Evolutionary conservation across 2,797 vertebrate genomes (phyloP).

Genomic region (Furcifer pardalis): DNA sequence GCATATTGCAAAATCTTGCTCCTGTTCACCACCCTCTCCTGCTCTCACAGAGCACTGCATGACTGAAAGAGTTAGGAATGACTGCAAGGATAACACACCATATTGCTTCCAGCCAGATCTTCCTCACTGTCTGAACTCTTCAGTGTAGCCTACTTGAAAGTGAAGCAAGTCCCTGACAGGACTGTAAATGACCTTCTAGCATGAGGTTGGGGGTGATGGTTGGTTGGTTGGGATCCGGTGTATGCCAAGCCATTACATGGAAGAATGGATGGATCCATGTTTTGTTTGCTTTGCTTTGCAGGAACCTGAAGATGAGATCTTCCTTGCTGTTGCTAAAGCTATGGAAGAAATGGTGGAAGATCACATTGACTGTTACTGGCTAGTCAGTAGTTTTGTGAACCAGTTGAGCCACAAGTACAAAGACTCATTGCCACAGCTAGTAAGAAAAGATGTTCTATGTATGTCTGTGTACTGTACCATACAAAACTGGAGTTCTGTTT

Average conservation of each 20-base stretch:
- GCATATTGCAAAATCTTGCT: not conserved
- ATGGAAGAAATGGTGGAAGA: constrained; percentile 96
- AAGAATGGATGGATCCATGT: not conserved
- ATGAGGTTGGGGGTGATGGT: not conserved
- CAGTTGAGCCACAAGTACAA: constrained; percentile 91
- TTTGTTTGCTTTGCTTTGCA: constrained; percentile 63
- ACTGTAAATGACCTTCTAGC: not conserved
- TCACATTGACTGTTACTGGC: constrained; percentile 92
- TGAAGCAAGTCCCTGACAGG: not conserved
- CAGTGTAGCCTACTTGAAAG: not conserved
- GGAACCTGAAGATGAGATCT: constrained; percentile 89
- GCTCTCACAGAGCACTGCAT: not conserved
- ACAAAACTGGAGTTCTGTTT: not conserved
- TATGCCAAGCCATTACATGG: no score
- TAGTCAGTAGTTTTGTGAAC: constrained; percentile 90
- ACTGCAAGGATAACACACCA: not conserved
- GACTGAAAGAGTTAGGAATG: not conserved
- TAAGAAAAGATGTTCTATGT: constrained; percentile 61
- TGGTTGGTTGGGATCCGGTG: no score
- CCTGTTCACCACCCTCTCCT: no score
- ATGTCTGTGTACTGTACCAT: not conserved
- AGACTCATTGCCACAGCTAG: constrained; percentile 90
- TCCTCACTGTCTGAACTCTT: not conserved
- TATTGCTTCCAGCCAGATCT: not conserved
- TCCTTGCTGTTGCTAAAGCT: constrained; percentile 88